Evolutionary conservation across 1,140 invertebrate genomes (phyloP), one percentile per base, ranked within the genome.

Genomic region (Drosophila pallidifrons): DNA sequence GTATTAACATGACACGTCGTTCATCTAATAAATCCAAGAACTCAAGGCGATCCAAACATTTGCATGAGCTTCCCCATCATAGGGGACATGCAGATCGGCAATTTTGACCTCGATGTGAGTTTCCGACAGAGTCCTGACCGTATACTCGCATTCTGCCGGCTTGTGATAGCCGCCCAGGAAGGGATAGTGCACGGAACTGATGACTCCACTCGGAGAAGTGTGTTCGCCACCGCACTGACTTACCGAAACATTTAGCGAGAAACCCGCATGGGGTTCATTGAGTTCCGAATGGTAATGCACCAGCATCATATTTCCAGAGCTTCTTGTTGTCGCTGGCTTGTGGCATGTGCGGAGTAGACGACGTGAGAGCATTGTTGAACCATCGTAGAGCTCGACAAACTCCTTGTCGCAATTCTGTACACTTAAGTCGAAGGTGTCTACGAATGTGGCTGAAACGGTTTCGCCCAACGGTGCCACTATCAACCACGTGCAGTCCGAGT

Each of bases 401-500:
- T 97, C 96, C 35, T 82, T 81, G 30, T 88, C 77, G 88, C 97
- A 98, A 15, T 94, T 83, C 11, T 58, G 68, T 6, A 75, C 82
- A 52, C 82, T 75, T 35, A 97, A 91, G 91, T 97, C 95, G 92
- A 98, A 97, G 83, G 94, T 93, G 0, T 95, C 94, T 2, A 95
- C 75, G 82, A 98, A 98, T 83, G 96, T 95, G 10, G 98, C 92
- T 60, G 95, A 94, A 45, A 98, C 82, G 38, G 94, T 94, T 92
- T 96, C 95, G 1, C 95, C 96, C n/a, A 94, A 88, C 13, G 96
- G 95, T 4, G 94, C 95, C 10, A 94, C 93, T 51, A 97, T 94
- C n/a, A 93, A 93, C 97, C 97, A 98, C n/a, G 94, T 92, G 92
- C 97, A 98, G 89, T 97, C 97, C 0, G 95, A 94, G 79, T 95